Base-by-base conservation (phyloP, 2,888 invertebrate genomes). In the Uropetala carovei region DNA sequence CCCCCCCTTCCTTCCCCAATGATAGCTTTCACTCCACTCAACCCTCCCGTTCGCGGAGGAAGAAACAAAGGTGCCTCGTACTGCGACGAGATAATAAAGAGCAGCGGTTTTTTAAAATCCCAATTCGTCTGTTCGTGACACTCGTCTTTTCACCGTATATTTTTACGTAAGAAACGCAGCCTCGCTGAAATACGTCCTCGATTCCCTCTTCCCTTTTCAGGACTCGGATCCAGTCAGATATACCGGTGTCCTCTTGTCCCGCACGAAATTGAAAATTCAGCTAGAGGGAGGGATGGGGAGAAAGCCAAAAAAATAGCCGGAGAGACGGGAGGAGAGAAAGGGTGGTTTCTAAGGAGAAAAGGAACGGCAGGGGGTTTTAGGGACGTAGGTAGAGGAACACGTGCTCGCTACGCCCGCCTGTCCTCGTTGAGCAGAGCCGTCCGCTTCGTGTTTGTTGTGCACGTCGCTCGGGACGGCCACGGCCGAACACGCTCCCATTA, bases 71-170 rank as follows among this genome's bases (percentile, higher is more conserved):
- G 75, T 7, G 22, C 11, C 16, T 22, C 22, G 75, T 16, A n/a
- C 75, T 10, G 22, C 75, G 22, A 1, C 43, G 22, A 27, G 27
- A 27, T 75, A 27, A 75, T 75, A 75, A 75, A 75, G 75, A 75
- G 75, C 75, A 13, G 11, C 75, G 22, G 27, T 75, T 75, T 75
- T 75, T 75, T 75, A 22, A 22, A 22, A 27, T 27, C 75, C 75
- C 75, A 22, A 75, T 75, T 75, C 75, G 22, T 75, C 75, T 75
- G 75, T 27, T 75, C 75, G 75, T 75, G 75, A 75, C 75, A 75
- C 27, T 75, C 75, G 22, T 75, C 27, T 4, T 75, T 75, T 75
- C 27, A 8, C 22, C 75, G 9, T 68, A 22, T 43, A 3, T 43
- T 43, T 43, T 43, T 43, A 68, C 22, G 14, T 75, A 75, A 75